phyloP scores from a whole-genome alignment of 2,113 vertebrate genomes.

The Pogonocichla stellata region DNA sequence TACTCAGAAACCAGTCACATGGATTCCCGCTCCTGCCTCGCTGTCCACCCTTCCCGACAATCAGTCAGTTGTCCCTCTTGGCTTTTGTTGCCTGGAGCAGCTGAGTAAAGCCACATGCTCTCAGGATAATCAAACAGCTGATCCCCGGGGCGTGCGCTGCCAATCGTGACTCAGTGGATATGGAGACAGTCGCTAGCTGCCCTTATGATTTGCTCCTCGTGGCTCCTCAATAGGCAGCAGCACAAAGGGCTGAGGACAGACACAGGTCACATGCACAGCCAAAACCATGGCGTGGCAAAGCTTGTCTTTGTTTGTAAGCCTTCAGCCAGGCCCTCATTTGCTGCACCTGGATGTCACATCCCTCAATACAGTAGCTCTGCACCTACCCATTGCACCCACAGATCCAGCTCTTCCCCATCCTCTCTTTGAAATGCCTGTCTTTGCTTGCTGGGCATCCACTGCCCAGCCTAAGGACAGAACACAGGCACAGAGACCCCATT shows the following conservation, averaged over 20 bases:
- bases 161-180: constrained; percentile 52
- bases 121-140: constrained; percentile 61
- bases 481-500: constrained; percentile 44
- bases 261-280: neutral
- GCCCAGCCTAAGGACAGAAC: neutral
- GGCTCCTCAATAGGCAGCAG: constrained; percentile 21
- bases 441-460: neutral
- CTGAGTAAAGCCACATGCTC: constrained; percentile 58
- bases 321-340: neutral
- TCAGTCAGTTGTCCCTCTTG: constrained; percentile 42
- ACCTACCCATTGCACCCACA: neutral
- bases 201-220: constrained; percentile 42
- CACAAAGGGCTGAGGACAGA: constrained; percentile 41
- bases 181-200: constrained; percentile 33
- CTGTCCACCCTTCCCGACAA: constrained; percentile 15
- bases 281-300: neutral
- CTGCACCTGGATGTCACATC: neutral
- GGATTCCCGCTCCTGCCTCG: constrained; percentile 38
- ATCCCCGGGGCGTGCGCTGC: neutral
- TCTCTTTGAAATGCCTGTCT: neutral
- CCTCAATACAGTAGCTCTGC: neutral
- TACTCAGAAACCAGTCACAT: constrained; percentile 49
- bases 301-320: neutral
- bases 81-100: constrained; percentile 33
- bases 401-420: neutral